Conservation (phyloP, 2,888 invertebrate species). For the Elysia crispata region DNA sequence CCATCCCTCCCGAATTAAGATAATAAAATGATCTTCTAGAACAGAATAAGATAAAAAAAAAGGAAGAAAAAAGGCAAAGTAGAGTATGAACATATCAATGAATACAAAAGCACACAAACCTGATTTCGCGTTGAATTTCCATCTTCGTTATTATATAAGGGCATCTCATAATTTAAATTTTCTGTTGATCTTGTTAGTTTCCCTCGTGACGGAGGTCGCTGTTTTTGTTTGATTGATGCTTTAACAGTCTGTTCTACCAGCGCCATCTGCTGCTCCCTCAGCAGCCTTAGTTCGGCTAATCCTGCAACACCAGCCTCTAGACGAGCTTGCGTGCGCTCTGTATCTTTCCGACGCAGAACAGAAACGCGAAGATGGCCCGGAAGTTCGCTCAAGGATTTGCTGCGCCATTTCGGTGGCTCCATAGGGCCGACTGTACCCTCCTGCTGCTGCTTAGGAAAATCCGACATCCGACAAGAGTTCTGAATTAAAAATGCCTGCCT, state of each 20-base stretch:
- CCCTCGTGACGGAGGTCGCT: background rate
- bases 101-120: background rate
- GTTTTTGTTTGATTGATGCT: background rate
- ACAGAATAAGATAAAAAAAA: background rate
- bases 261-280: conserved; percentile 47
- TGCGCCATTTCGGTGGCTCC: conserved; percentile 6
- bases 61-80: background rate
- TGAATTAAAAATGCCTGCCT: no score
- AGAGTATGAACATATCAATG: background rate
- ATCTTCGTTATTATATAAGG: no score
- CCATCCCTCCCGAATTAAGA: no score
- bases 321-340: conserved; percentile 45
- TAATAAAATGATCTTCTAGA: no score
- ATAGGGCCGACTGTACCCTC: no score
- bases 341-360: conserved; percentile 45
- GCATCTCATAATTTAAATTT: no score
- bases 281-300: conserved; percentile 39
- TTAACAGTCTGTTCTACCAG: conserved; percentile 37
- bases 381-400: conserved; percentile 48
- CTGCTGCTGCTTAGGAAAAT: no score
- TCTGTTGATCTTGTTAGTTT: background rate
- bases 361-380: conserved; percentile 49
- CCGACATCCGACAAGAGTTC: no score
- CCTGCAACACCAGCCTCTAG: conserved; percentile 50
- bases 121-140: background rate